Conservation (phyloP, 2,113 vertebrate species). For the Halichoerus grypus region DNA sequence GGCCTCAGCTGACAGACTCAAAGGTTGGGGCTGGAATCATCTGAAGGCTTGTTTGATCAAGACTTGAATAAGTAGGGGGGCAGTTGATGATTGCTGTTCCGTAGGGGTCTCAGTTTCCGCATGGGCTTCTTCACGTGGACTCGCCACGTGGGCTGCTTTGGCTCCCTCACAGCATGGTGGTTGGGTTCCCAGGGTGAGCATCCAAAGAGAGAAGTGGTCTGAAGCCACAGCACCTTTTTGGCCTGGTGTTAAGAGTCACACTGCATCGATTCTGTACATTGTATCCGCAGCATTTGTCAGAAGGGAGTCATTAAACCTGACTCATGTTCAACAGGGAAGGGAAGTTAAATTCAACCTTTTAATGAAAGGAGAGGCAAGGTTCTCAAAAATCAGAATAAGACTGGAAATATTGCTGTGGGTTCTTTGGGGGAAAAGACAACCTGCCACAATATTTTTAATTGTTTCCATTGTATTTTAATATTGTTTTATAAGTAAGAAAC, state of each 20-base stretch:
- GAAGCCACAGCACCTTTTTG: background rate
- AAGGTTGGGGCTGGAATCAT: background rate
- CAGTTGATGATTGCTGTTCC: background rate
- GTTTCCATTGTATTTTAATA: background rate
- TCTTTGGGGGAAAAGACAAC: background rate
- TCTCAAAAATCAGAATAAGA: background rate
- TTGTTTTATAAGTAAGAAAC: background rate
- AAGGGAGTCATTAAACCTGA: background rate
- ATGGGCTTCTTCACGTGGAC: background rate
- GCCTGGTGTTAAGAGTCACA: background rate
- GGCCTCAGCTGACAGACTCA: background rate
- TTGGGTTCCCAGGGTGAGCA: background rate
- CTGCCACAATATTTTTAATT: background rate
- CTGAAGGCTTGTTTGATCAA: background rate
- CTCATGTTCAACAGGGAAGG: background rate
- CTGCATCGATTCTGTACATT: no score
- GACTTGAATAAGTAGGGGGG: background rate
- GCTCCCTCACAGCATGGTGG: background rate
- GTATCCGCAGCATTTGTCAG: background rate
- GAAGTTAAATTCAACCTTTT: background rate
- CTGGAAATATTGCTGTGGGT: background rate
- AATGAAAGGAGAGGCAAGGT: background rate
- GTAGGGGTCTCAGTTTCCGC: accelerated
- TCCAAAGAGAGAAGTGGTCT: background rate
- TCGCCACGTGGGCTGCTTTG: background rate